phyloP scores from a whole-genome alignment of 2,888 invertebrate genomes.

The Helicoverpa assulta region DNA sequence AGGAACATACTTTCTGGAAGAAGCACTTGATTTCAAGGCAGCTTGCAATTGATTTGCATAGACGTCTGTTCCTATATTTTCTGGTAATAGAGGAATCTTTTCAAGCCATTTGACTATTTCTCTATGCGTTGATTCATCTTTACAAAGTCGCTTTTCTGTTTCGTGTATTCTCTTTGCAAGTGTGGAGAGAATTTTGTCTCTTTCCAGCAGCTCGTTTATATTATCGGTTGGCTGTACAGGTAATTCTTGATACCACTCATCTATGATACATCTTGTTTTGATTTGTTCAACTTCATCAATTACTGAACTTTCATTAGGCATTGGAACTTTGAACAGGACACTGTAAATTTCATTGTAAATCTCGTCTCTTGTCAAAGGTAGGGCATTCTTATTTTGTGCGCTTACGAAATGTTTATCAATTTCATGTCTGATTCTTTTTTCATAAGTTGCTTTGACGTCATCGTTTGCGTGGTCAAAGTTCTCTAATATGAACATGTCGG shows the following conservation, averaged over 20 bases:
- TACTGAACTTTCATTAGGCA: conserved; percentile 71
- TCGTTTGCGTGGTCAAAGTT: conserved; percentile 78
- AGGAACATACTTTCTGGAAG: conserved; percentile 69
- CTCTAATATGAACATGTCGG: conserved; percentile 77
- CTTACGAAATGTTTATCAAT: conserved; percentile 72
- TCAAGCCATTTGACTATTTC: conserved; percentile 76
- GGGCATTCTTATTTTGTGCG: conserved; percentile 69
- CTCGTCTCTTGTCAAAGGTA: conserved; percentile 69
- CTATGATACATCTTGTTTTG: conserved; percentile 78
- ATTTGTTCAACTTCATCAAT: conserved; percentile 75
- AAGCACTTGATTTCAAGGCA: conserved; percentile 67
- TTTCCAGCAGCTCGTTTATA: conserved; percentile 67
- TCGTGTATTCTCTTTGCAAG: conserved; percentile 74
- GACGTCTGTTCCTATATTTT: conserved; percentile 58
- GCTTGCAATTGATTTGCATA: conserved; percentile 67
- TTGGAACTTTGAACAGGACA: conserved; percentile 73
- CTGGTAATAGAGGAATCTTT: conserved; percentile 70
- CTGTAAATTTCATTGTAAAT: conserved; percentile 76
- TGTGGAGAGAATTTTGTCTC: conserved; percentile 72
- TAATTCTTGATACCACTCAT: conserved; percentile 75
- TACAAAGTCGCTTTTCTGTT: conserved; percentile 69
- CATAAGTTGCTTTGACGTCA: conserved; percentile 71
- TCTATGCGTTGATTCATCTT: conserved; percentile 69
- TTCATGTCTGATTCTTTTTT: conserved; percentile 68
- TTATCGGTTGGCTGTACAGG: conserved; percentile 66